A percentile compares a stretch with the other conserved stretches of the same genome.
Evolutionary conservation across 2,113 vertebrate genomes (phyloP).

Genomic region (Neomonachus schauinslandi): DNA sequence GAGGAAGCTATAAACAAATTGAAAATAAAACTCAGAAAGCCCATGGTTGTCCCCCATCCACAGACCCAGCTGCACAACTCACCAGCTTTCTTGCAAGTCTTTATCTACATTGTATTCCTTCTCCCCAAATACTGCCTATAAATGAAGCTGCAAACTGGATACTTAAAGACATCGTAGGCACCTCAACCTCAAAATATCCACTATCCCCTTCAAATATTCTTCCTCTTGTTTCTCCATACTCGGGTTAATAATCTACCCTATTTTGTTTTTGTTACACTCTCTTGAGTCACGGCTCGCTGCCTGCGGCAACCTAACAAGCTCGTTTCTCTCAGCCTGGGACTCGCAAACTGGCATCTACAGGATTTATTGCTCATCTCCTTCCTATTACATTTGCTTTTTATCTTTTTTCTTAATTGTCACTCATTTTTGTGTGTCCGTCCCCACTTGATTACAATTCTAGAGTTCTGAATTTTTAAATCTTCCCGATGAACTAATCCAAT

Average conservation of each 20-base stretch:
- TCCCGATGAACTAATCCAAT: neutral
- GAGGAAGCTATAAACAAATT: neutral
- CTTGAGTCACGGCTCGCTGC: neutral
- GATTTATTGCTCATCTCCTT: slow-evolving; percentile 16
- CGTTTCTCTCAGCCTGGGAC: neutral
- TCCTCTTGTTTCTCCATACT: neutral
- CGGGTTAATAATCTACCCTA: neutral
- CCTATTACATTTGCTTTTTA: neutral
- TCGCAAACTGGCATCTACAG: neutral
- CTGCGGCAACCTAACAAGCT: neutral
- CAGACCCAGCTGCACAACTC: too few species aligned
- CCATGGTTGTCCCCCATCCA: neutral
- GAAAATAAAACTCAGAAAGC: neutral
- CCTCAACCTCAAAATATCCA: neutral
- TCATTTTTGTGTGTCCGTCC: neutral
- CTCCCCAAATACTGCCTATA: neutral
- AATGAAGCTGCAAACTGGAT: neutral
- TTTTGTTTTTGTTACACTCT: neutral
- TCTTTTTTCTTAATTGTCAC: neutral
- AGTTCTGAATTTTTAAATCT: neutral
- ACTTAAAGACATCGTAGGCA: neutral
- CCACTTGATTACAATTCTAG: neutral
- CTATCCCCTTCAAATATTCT: neutral
- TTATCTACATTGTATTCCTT: neutral
- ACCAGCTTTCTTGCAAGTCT: neutral